These are phyloP conservation scores for Thunnus maccoyii DNA, from an alignment of 2,113 vertebrate species.

Conservation along the genomic window DNA sequence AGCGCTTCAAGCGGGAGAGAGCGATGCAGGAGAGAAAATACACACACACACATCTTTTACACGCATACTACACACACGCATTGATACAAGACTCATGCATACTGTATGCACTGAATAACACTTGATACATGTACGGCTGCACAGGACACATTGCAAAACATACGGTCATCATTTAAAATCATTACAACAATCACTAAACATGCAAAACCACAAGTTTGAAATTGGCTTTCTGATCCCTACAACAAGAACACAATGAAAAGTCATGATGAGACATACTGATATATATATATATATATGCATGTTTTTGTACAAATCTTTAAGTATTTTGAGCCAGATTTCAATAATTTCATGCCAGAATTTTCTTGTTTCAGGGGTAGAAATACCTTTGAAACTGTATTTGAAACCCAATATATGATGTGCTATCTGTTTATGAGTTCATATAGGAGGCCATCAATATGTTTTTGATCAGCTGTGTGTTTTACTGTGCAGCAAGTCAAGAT, in stretches of 20 bases:
- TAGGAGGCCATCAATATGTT: constrained; percentile 6
- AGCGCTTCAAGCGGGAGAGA: constrained; percentile 18
- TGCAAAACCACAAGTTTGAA: background rate
- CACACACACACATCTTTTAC: background rate
- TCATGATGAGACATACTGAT: too few species aligned
- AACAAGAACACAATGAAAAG: background rate
- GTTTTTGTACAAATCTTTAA: background rate
- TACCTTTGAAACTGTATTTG: constrained; percentile 18
- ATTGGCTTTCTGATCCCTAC: background rate
- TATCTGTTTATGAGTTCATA: constrained; percentile 11
- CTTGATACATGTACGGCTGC: background rate
- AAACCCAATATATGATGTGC: background rate
- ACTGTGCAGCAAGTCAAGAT: constrained; percentile 8
- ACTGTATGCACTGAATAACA: background rate
- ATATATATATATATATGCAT: background rate
- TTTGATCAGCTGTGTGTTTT: constrained; percentile 17
- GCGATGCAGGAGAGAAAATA: constrained; percentile 1
- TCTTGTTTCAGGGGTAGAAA: background rate
- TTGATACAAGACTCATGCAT: background rate
- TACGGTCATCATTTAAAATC: background rate
- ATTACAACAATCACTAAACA: constrained; percentile 7
- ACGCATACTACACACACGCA: background rate
- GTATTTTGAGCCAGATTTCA: too few species aligned
- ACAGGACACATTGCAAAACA: background rate
- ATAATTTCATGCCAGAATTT: background rate